A percentile compares a stretch with the other conserved stretches of the same genome.
Evolutionary conservation across 23 tunicate species (phyloP).

Genomic region (Halocynthia roretzi): DNA sequence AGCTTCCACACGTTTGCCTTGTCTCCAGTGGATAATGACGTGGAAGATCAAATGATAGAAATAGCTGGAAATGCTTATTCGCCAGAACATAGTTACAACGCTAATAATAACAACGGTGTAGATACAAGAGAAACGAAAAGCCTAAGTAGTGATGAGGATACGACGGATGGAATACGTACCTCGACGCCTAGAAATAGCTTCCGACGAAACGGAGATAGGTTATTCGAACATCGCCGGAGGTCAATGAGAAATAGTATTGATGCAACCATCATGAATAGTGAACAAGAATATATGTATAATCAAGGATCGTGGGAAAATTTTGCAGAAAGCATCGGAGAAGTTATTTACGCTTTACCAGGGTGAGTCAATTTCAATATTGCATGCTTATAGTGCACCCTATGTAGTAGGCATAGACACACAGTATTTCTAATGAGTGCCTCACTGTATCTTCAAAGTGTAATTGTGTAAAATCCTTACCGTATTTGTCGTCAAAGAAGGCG

Average conservation of each 20-base stretch:
- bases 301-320: constrained; percentile 40
- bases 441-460: neutral
- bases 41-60: neutral
- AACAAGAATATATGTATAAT: constrained; percentile 1
- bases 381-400: no score
- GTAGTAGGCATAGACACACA: no score
- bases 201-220: constrained; percentile 10
- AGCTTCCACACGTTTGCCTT: constrained; percentile 30
- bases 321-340: constrained; percentile 31
- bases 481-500: neutral
- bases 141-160: no score
- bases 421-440: no score
- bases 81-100: no score
- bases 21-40: neutral
- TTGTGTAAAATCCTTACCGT: neutral
- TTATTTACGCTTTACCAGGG: constrained; percentile 41
- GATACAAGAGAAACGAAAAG: no score
- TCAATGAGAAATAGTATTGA: neutral
- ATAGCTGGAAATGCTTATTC: no score
- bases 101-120: no score
- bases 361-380: neutral
- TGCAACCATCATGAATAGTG: neutral
- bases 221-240: neutral
- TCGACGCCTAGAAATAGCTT: constrained; percentile 39
- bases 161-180: neutral